Evolutionary conservation across 2,888 invertebrate species (phyloP).

Genomic region (Melieria omissa): DNA sequence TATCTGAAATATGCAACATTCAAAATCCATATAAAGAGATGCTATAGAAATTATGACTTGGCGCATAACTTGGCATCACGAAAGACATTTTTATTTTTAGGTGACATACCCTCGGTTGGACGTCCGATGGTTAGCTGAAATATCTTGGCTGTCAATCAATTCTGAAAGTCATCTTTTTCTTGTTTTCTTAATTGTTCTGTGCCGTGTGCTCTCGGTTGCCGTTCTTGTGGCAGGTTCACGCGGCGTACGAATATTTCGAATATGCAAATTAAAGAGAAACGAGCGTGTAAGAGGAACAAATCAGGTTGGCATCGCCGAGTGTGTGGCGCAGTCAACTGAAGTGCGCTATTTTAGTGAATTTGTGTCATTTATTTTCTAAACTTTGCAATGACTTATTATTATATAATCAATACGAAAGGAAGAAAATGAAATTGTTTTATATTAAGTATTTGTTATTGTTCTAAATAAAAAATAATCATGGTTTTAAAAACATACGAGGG

Average conservation of each 20-base stretch:
- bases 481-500: too few species aligned
- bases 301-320: too few species aligned
- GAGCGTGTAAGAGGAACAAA: too few species aligned
- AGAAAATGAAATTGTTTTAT: too few species aligned
- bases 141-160: conserved; percentile 63
- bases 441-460: too few species aligned
- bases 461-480: too few species aligned
- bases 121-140: conserved; percentile 54
- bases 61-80: conserved; percentile 33
- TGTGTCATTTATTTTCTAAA: too few species aligned
- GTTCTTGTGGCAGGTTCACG: not conserved
- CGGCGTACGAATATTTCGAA: not conserved
- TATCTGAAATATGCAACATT: conserved; percentile 62
- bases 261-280: not conserved
- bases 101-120: conserved; percentile 64
- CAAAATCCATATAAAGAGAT: conserved; percentile 26
- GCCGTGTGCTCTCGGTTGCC: conserved; percentile 6
- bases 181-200: conserved; percentile 22
- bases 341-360: too few species aligned
- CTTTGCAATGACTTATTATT: too few species aligned
- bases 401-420: too few species aligned
- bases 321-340: too few species aligned
- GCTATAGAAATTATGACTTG: conserved; percentile 24
- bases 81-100: conserved; percentile 64
- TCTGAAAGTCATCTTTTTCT: conserved; percentile 44